Conservation (phyloP, 1,140 invertebrate species). For the Heliothis virescens region DNA sequence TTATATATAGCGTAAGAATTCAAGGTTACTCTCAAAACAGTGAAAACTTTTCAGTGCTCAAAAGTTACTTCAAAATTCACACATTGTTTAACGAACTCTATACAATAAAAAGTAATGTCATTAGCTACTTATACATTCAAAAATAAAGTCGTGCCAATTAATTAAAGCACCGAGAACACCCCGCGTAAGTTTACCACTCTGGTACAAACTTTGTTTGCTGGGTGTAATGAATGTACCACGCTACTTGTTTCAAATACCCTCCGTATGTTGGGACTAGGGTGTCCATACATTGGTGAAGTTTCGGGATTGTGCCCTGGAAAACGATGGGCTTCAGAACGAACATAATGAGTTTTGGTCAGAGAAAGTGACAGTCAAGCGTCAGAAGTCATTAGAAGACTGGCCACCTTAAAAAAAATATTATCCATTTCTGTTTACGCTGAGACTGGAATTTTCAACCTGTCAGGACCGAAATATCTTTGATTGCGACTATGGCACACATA, state of each 20-base stretch:
- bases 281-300: background rate
- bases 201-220: constrained; percentile 51
- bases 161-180: constrained; percentile 29
- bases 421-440: too few relatives aligned
- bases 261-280: constrained; percentile 24
- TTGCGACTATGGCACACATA: too few relatives aligned
- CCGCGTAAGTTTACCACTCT: constrained; percentile 41
- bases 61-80: too few relatives aligned
- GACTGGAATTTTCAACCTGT: too few relatives aligned
- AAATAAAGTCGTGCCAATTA: constrained; percentile 28
- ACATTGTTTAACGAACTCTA: background rate
- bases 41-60: too few relatives aligned
- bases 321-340: too few relatives aligned
- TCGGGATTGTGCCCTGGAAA: background rate
- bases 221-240: constrained; percentile 53
- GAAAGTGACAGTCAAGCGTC: too few relatives aligned
- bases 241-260: constrained; percentile 46
- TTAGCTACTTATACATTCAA: constrained; percentile 5
- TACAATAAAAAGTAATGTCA: constrained; percentile 11
- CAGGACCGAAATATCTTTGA: too few relatives aligned
- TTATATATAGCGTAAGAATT: too few relatives aligned
- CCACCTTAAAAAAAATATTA: too few relatives aligned
- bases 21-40: background rate
- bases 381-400: too few relatives aligned
- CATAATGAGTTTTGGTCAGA: too few relatives aligned